Base-by-base conservation (phyloP, 2,113 vertebrate species). In the Hirundichthys speculiger region DNA sequence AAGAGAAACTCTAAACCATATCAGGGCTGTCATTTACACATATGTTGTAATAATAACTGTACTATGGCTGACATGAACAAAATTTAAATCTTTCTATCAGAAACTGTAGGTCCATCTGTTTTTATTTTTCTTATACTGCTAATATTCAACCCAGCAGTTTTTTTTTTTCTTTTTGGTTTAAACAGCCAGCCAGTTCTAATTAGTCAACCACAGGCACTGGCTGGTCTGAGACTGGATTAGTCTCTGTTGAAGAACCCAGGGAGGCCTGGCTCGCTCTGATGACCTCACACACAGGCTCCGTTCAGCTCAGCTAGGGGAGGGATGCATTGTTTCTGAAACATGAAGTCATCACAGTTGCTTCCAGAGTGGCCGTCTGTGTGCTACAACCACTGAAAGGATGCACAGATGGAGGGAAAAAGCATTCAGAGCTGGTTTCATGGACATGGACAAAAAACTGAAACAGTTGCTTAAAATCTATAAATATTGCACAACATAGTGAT, bases 201-300 rank as follows among this genome's bases (percentile, higher is more conserved):
- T 34, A 34, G 60, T 55, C 69, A 53, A 73, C 56, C 61, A 19
- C 14, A 64, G 48, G 53, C 74, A 18, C 78, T n/a, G 62, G 67
- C 50, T 25, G 64, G 50, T 50, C 57, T 64, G 38, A 65, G 68
- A 58, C 50, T 41, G 58, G 55, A 78, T 39, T 46, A 53, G 16
- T 54, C 71, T 62, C 51, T 75, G 55, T 64, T 65, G 65, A 38
- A 63, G 61, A 54, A 72, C 53, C 57, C 42, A 11, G 59, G 51
- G 45, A 64, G 65, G 58, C 62, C 54, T 42, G 82, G 65, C 58
- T 69, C 43, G 54, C 67, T 79, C 72, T 68, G 78, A 75, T 88
- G 87, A 89, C 80, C 80, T 88, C 87, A 89, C 78, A 87, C 80
- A 87, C 86, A 85, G 82, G 54, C 69, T 62, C 74, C 77, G 82